Evolutionary conservation across 2,113 vertebrate species (phyloP), one percentile per base, ranked within the genome.

Genomic region (Actinemys pallida): DNA sequence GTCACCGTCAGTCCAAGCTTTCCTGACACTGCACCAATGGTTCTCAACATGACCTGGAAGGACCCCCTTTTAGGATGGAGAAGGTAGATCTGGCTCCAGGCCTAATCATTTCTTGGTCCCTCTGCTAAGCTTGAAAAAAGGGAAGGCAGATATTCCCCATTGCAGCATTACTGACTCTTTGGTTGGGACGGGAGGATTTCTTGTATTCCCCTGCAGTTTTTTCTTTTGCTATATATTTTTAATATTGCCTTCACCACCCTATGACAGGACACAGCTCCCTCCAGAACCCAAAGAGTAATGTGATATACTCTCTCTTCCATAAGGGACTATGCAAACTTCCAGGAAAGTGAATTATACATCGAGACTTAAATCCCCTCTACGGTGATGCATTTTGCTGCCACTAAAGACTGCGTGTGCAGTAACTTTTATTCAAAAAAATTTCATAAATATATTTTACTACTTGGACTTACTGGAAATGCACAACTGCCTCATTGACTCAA

Each of bases 371-470:
- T 84, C 95, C 82, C 10, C 57, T 87, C 50, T 79, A 88, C 93
- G 81, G 25, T 88, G 75, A 95, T 95, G 82, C 95, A 95, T 94
- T 81, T 57, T 87, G 75, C 75, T 96, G 87, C 69, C 94, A 95
- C 79, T 81, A 52, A 95, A 95, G 95, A 94, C 95, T 92, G 89
- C 95, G 31, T 79, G 86, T 95, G 86, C 93, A 92, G 92, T 94
- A 88, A 85, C 89, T 97, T 97, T 91, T 90, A 95, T 96, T 95
- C 76, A 91, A 93, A 97, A 94, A 84, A 92, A 89, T 92, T 94
- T 93, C 89, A 95, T 95, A 97, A 95, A 97, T 96, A 94, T 91
- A 92, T 94, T 97, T 96, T 97, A 96, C 93, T 91, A 83, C 95
- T 95, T 95, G 86, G 89, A 90, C 92, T 96, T 93, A 53, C 94